Conservation (phyloP, 2,113 vertebrate genomes). For the Cyrtonyx montezumae region DNA sequence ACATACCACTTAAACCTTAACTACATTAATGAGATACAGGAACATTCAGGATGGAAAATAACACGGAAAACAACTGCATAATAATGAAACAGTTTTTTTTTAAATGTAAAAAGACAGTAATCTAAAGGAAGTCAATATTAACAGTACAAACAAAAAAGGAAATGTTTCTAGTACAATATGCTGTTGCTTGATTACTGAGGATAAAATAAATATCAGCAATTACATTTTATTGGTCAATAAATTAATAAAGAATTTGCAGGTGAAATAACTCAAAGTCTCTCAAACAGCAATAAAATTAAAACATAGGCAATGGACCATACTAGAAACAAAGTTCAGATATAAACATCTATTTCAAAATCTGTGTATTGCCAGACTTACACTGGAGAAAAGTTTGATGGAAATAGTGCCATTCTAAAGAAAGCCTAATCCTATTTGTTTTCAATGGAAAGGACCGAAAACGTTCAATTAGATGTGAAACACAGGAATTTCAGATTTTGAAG, state of each 20-base stretch:
- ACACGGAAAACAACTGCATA: background rate
- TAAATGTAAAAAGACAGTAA: background rate
- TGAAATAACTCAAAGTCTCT: background rate
- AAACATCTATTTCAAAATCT: background rate
- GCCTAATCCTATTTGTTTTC: background rate
- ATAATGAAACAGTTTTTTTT: background rate
- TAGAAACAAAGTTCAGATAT: background rate
- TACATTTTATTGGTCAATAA: background rate
- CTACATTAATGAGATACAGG: background rate
- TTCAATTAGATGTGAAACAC: background rate
- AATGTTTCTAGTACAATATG: background rate
- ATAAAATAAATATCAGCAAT: background rate
- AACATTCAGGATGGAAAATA: background rate
- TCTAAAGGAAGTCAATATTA: background rate
- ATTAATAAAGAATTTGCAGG: background rate
- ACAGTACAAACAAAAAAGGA: background rate
- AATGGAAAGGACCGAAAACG: background rate
- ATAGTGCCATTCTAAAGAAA: background rate
- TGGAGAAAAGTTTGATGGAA: background rate
- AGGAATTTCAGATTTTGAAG: background rate
- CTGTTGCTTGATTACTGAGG: background rate
- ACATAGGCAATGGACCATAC: background rate
- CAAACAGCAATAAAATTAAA: background rate
- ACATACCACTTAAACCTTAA: background rate
- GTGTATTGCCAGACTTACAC: background rate